Base-by-base conservation (phyloP, 2,888 invertebrate species). In the Blastobasis adustella region DNA sequence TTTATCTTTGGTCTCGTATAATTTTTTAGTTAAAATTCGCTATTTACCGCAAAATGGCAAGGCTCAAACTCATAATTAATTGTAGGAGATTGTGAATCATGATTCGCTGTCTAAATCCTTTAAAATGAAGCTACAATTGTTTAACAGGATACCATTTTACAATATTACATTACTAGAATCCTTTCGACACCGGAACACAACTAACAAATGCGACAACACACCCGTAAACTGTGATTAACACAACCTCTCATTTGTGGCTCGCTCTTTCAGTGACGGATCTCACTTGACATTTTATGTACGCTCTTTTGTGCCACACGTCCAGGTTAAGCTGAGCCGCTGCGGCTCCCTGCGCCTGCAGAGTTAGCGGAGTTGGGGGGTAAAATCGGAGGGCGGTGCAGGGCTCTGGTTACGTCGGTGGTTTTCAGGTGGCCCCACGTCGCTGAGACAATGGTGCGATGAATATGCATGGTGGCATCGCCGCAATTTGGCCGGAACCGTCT, bases 391-490 rank as follows among this genome's bases (percentile, higher is more conserved):
- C 43, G 45, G 36, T 55, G 36, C 56, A 53, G 57, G 52, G 75
- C 58, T 71, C 79, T 56, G 5, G 53, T 48, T 58, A 59, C 2
- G 49, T 37, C 70, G 80, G 83, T 57, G 46, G 58, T 48, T 54
- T 63, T 62, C 70, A 72, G 73, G 75, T 72, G 70, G 70, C 61
- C 67, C 62, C 79, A 80, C 82, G 80, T 82, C 70, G 73, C 60
- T 73, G 79, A 85, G 82, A 87, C 86, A 87, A 85, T 86, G 68
- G 68, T 60, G 50, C 63, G 71, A 71, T 86, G 86, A 86, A 87
- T 86, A 86, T 86, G 82, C 78, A 86, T 84, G 79, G 75, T 71
- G 77, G 77, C 80, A 78, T 76, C 80, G 74, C 75, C 57, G 85
- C 86, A 85, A 86, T 86, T 85, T 82, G 82, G 79, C 67, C 74